Base-by-base conservation (phyloP, 2,113 vertebrate species). In the Strigops habroptila region DNA sequence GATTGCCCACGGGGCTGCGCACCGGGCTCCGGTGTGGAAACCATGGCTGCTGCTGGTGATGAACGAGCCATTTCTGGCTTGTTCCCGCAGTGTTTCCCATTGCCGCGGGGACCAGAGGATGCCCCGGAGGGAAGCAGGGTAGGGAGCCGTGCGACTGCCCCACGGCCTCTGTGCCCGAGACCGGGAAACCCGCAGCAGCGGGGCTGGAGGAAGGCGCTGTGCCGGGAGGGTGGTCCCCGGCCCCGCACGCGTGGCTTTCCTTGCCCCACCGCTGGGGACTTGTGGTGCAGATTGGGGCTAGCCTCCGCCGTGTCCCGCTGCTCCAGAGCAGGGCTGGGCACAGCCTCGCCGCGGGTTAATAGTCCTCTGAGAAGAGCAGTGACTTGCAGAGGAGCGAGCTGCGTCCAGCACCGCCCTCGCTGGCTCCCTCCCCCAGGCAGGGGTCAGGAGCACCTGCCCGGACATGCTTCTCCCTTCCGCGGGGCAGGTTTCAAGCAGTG, bases 21-120 rank as follows among this genome's bases (percentile, higher is more conserved):
- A 15, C 18, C 8, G 19, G 9, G 39, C 13, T 13, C 37, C 10
- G 41, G n/a, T 2, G 46, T 0, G 0, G 27, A 18, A 31, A 3
- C 2, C 3, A 1, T 31, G 3, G 53, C 27, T 6, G 28, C 6
- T 9, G 30, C 12, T 3, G 11, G 1, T 6, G 52, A 2, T 8
- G 44, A 25, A 17, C 3, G 69, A 23, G 43, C 41, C 33, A 8
- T 28, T 63, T 59, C 25, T 23, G 70, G 23, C 43, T 39, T 14
- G n/a, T 25, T 15, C n/a, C 31, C 35, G 31, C 8, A 13, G 25
- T 0, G 18, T 5, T 53, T 33, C 39, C 70, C 51, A 1, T 28
- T 5, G n/a, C 53, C 16, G 3, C 5, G 17, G 18, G 53, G 22
- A 33, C 18, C 62, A 5, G 73, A 18, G 33, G 35, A 5, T 27